Conservation (phyloP, 2,797 vertebrate genomes). For the Schizopygopsis pylzovi region DNA sequence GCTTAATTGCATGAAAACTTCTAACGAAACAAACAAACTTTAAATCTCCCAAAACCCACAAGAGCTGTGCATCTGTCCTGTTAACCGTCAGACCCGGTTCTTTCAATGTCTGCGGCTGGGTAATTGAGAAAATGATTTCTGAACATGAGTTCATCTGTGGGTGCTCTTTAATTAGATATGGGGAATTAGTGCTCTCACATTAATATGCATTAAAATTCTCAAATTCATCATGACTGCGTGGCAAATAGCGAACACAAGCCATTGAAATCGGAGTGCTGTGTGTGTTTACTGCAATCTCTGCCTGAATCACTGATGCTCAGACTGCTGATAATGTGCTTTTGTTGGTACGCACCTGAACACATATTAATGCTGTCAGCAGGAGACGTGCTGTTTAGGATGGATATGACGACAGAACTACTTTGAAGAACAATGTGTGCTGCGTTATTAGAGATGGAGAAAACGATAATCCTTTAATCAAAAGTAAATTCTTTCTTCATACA, state of each 20-base stretch:
- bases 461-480: conserved; percentile 50
- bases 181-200: conserved; percentile 68
- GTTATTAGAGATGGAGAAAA: conserved; percentile 36
- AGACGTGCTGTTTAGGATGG: conserved; percentile 64
- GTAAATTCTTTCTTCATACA: conserved; percentile 35
- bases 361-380: conserved; percentile 67
- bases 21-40: background rate
- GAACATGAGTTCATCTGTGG: conserved; percentile 65
- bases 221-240: conserved; percentile 61
- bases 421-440: conserved; percentile 51
- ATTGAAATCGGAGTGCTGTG: conserved; percentile 56
- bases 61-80: background rate
- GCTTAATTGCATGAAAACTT: background rate
- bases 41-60: background rate
- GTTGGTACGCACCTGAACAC: conserved; percentile 61
- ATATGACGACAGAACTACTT: conserved; percentile 64
- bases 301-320: conserved; percentile 69
- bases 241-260: conserved; percentile 65
- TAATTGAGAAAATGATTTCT: conserved; percentile 70
- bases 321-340: conserved; percentile 65
- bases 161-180: conserved; percentile 71
- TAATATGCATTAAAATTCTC: conserved; percentile 70
- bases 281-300: conserved; percentile 63
- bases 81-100: background rate
- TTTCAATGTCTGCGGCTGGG: conserved; percentile 64